Base-by-base conservation (phyloP, 2,113 vertebrate genomes). In the Cheilinus undulatus region DNA sequence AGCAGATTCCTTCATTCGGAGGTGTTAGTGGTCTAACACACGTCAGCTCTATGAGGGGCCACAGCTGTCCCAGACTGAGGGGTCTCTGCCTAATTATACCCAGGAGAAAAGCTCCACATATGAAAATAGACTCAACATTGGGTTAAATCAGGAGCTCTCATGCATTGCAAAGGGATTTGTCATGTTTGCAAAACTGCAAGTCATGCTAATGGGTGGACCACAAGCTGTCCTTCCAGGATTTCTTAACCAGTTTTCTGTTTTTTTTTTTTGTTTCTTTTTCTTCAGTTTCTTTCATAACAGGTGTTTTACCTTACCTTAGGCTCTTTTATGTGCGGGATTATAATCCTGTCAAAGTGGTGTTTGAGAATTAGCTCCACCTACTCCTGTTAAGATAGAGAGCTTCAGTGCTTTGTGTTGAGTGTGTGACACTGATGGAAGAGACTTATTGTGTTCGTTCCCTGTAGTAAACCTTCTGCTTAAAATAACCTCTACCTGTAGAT, bases 61-160 rank as follows among this genome's bases (percentile, higher is more conserved):
- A 69, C 89, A 91, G 87, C 88, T 91, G 85, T 89, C 64, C 63
- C 52, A 0, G 20, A n/a, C 34, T 20, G 22, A 49, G 19, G 56
- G 62, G 70, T 76, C 69, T 64, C 38, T 51, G 8, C 43, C 26
- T 68, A 30, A 58, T 40, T 74, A 53, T 58, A 53, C 20, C 61
- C 32, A 60, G 23, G 60, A 48, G 48, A 34, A 52, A 34, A 27
- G 40, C 49, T 43, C 38, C 49, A 45, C 43, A 34, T 69, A 77
- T 86, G 48, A 78, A 86, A 70, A 78, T 30, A 22, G 65, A 3
- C 51, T 43, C 53, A 52, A 38, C 34, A 9, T 45, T 22, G 34
- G 12, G 43, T 69, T 69, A 68, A 64, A 77, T 73, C 57, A 2
- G 20, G 24, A 46, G 22, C 42, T 27, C 22, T 40, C 0, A 2